Percentiles rank a stretch among this genome's conserved stretches.
These are phyloP conservation scores for Lypha dubia DNA, from an alignment of 2,888 invertebrate genomes.

Conservation along the genomic window DNA sequence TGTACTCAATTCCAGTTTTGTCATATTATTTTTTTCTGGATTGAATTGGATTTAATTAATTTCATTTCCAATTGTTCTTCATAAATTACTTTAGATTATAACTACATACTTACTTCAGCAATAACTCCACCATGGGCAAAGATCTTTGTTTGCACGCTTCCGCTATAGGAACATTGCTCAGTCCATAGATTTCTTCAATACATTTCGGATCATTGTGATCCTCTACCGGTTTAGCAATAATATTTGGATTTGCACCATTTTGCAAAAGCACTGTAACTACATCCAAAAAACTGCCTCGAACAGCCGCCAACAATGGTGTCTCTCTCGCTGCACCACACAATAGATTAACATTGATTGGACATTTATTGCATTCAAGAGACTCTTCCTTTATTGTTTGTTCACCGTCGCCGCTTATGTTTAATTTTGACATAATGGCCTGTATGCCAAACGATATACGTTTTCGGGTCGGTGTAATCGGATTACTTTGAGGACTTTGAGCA, in stretches of 20 bases:
- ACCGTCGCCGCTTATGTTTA: conserved; percentile 87
- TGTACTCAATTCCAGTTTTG: too few relatives aligned
- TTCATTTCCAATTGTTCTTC: too few relatives aligned
- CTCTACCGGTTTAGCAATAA: conserved; percentile 84
- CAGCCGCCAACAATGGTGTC: conserved; percentile 92
- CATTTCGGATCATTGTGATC: conserved; percentile 83
- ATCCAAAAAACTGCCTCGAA: conserved; percentile 89
- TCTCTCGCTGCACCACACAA: conserved; percentile 91
- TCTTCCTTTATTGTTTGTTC: conserved; percentile 82
- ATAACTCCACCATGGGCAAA: conserved; percentile 81
- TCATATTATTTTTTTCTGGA: too few relatives aligned
- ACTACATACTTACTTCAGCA: conserved; percentile 79
- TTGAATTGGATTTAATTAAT: too few relatives aligned
- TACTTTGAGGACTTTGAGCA: conserved; percentile 77
- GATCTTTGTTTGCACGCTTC: conserved; percentile 83
- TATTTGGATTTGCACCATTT: conserved; percentile 92
- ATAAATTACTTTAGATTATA: background rate
- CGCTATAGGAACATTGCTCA: conserved; percentile 82
- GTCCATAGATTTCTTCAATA: conserved; percentile 83
- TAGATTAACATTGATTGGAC: conserved; percentile 89
- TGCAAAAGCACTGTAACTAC: conserved; percentile 88
- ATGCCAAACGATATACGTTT: conserved; percentile 93
- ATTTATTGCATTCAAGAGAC: conserved; percentile 82
- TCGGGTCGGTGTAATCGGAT: conserved; percentile 84
- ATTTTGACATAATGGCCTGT: conserved; percentile 92